Conservation (phyloP, 2,113 vertebrate species). For the Tachycineta bicolor region DNA sequence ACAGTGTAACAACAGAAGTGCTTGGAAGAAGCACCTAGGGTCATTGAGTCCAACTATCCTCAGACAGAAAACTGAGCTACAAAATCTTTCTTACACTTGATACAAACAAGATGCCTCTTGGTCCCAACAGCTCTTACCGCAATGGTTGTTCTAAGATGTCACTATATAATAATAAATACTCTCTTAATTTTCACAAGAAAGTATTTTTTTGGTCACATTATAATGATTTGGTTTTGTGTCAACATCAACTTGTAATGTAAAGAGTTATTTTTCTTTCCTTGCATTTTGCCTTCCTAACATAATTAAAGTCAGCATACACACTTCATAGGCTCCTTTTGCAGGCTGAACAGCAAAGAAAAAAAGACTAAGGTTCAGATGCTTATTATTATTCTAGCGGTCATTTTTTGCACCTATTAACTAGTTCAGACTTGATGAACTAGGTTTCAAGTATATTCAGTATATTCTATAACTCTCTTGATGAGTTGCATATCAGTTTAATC, state of each 20-base stretch:
- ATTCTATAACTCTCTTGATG: neutral
- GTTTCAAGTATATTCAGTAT: neutral
- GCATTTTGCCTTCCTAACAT: neutral
- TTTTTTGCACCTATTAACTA: neutral
- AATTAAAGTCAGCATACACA: neutral
- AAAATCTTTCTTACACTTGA: neutral
- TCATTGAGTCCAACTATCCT: neutral
- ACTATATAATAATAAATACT: neutral
- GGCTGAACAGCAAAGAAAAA: neutral
- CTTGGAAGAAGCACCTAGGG: neutral
- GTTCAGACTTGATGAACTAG: neutral
- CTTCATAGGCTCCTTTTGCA: neutral
- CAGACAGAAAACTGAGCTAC: neutral
- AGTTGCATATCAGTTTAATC: neutral
- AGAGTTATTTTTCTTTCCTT: neutral
- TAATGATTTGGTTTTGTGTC: neutral
- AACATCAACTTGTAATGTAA: neutral
- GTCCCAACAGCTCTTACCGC: neutral
- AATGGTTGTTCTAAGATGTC: neutral
- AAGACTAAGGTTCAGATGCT: neutral
- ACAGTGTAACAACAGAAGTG: neutral
- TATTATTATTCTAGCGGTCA: neutral
- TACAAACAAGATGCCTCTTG: neutral
- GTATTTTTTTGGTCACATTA: neutral
- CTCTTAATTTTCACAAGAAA: neutral